Evolutionary conservation across 2,888 invertebrate species (phyloP).

Genomic region (Aethes cnicana): DNA sequence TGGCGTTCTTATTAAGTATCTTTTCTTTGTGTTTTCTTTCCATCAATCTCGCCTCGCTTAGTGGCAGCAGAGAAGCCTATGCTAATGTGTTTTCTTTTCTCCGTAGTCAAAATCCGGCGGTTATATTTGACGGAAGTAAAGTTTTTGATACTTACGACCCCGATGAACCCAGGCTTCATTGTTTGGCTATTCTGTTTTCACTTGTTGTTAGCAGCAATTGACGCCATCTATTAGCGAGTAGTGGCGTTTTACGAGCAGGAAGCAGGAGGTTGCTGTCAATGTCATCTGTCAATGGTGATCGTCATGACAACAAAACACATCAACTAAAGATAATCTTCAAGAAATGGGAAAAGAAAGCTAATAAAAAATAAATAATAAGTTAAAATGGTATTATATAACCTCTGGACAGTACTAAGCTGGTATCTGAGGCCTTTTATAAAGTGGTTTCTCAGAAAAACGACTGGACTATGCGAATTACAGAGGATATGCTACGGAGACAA

Average conservation of each 20-base stretch:
- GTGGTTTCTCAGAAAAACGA: slow-evolving; percentile 93
- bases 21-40: too few relatives aligned
- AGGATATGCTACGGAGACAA: slow-evolving; percentile 93
- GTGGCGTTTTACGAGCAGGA: too few relatives aligned
- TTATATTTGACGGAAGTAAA: too few relatives aligned
- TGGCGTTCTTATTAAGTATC: too few relatives aligned
- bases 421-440: slow-evolving; percentile 93
- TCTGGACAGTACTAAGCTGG: slow-evolving; percentile 78
- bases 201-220: not conserved
- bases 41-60: too few relatives aligned
- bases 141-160: too few relatives aligned
- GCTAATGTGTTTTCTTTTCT: too few relatives aligned
- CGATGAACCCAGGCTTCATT: too few relatives aligned
- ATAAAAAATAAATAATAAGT: slow-evolving; percentile 23
- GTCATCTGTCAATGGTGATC: slow-evolving; percentile 7
- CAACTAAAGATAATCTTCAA: too few relatives aligned
- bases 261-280: slow-evolving; percentile 15
- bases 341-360: slow-evolving; percentile 27
- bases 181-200: too few relatives aligned
- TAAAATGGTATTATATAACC: slow-evolving; percentile 65
- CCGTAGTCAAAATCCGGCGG: too few relatives aligned
- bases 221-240: not conserved
- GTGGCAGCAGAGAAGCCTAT: too few relatives aligned
- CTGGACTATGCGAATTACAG: slow-evolving; percentile 94
- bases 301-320: slow-evolving; percentile 48